Evolutionary conservation across 2,888 invertebrate species (phyloP).

Genomic region (Pilophorus perplexus): DNA sequence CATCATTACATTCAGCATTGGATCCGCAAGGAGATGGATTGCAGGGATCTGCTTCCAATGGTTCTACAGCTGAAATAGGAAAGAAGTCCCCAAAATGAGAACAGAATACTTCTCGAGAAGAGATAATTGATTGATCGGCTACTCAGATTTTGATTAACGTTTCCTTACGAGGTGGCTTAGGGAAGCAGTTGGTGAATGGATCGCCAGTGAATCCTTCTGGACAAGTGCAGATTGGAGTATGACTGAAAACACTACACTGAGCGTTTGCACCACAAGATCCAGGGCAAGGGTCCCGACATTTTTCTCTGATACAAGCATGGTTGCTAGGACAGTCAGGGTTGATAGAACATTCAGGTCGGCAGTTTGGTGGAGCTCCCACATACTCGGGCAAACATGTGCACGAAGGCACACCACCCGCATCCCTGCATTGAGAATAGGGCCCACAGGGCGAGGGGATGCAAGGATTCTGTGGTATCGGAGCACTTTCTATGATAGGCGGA

Average conservation of each 20-base stretch:
- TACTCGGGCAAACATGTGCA: conserved; percentile 78
- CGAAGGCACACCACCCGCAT: conserved; percentile 73
- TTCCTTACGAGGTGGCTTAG: conserved; percentile 47
- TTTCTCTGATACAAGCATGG: conserved; percentile 69
- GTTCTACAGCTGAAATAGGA: conserved; percentile 43
- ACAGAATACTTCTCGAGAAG: no score
- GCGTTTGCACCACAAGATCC: conserved; percentile 72
- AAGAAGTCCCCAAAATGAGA: no score
- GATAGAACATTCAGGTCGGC: conserved; percentile 81
- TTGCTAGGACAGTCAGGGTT: conserved; percentile 79
- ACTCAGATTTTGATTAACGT: no score
- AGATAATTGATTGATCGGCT: no score
- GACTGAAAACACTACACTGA: conserved; percentile 62
- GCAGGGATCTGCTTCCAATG: conserved; percentile 53
- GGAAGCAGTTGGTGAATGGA: conserved; percentile 57
- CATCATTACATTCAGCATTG: conserved; percentile 68
- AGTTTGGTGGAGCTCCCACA: conserved; percentile 75
- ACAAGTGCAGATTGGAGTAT: conserved; percentile 61
- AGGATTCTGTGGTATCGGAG: conserved; percentile 56
- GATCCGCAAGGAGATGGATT: conserved; percentile 65
- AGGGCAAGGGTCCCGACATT: conserved; percentile 76
- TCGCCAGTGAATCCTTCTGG: conserved; percentile 58
- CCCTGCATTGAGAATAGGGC: conserved; percentile 73
- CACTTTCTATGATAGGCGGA: conserved; percentile 47
- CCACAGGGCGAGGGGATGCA: conserved; percentile 88